A percentile compares a stretch with the other conserved stretches of the same genome.
These are phyloP conservation scores for Pseudoips prasinana DNA, from an alignment of 2,888 invertebrate genomes.

Conservation along the genomic window DNA sequence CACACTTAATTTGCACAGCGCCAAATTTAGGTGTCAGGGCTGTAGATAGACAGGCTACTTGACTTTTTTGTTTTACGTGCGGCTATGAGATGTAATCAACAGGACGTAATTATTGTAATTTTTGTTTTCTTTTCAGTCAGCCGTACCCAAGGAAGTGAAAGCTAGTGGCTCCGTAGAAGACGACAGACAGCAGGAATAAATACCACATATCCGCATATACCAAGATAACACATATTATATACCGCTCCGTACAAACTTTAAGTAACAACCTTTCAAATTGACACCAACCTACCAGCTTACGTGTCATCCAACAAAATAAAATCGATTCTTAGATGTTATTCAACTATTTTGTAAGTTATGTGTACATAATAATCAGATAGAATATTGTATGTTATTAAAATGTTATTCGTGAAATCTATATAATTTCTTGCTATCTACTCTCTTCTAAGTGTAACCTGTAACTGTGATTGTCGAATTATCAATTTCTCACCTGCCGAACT, in stretches of 20 bases:
- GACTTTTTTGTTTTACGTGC: no score
- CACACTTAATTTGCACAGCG: no score
- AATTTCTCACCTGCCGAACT: constrained; percentile 5
- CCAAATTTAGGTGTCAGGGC: no score
- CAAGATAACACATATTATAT: constrained; percentile 44
- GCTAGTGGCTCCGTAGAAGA: constrained; percentile 66
- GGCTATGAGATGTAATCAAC: no score
- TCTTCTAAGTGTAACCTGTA: no score
- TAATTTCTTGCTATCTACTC: background rate
- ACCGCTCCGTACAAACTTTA: constrained; percentile 54
- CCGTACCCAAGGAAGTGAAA: constrained; percentile 73
- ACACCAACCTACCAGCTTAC: constrained; percentile 23
- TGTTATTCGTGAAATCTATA: constrained; percentile 28
- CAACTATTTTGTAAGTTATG: constrained; percentile 59
- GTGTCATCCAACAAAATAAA: constrained; percentile 49
- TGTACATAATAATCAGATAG: constrained; percentile 71
- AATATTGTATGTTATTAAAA: constrained; percentile 54
- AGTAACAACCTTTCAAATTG: constrained; percentile 23
- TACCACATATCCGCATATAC: constrained; percentile 42
- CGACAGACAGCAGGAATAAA: constrained; percentile 71
- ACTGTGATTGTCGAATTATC: constrained; percentile 26
- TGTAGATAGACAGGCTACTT: no score
- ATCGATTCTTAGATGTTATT: constrained; percentile 66
- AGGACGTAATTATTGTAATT: no score
- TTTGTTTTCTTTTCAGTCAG: constrained; percentile 70